Base-by-base conservation (phyloP, 2,888 invertebrate species). In the Lepidonotus clava region DNA sequence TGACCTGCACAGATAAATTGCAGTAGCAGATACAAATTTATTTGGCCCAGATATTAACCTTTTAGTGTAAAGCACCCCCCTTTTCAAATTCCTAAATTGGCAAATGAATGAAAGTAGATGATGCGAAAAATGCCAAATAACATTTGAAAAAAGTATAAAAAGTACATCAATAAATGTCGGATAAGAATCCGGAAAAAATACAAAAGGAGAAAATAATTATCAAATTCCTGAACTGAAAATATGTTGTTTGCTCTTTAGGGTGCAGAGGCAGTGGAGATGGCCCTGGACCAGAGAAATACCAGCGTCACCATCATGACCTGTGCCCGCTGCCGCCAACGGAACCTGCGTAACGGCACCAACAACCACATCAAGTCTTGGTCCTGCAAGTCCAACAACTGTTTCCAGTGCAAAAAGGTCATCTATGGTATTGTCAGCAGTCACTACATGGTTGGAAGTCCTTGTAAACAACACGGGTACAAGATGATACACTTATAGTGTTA, bases 311-410 rank as follows among this genome's bases (percentile, higher is more conserved):
- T 76, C 34, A 28, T n/a, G 1, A 1, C 8, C 5, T 92, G 92
- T 88, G 87, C 88, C 4, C 85, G 85, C 18, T 92, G 92, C 89
- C 90, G 90, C 71, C 91, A 91, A 84, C 87, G 85, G 36, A 91
- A 91, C 86, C 38, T 90, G 38, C 91, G 90, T 85, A 61, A 87
- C 21, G 87, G 89, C 28, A 86, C 88, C 6, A 91, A 91, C 86
- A 92, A 92, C 86, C 92, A 91, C 87, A 88, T 92, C 21, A 90
- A 89, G 14, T 92, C 92, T 84, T 92, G 91, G 91, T 91, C 91
- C 46, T 92, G 92, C 87, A 91, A 90, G 61, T 61, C 85, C 18
- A 90, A 90, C 67, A 85, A 90, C 21, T 92, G 92, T 88, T 92
- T 90, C 85, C 66, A 87, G 14, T 92, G 92, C 76, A 89, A 88